Percentiles rank a stretch among this genome's conserved stretches.
These are phyloP conservation scores for Gasterosteus aculeatus DNA, from an alignment of 2,113 vertebrate genomes.

Conservation along the genomic window DNA sequence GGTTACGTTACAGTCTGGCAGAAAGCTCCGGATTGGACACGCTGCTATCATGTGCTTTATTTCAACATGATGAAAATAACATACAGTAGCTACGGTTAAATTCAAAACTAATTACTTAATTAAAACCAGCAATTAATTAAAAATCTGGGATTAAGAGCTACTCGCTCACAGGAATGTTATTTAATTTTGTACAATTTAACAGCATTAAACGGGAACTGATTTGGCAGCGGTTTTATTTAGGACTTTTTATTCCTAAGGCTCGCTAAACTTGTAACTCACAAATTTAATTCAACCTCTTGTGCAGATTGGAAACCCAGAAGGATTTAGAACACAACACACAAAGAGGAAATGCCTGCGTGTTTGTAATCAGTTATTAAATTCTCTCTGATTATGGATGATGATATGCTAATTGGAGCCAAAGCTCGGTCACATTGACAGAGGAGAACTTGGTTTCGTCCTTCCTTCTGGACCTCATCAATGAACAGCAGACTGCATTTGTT, in stretches of 20 bases:
- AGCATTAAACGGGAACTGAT: background rate
- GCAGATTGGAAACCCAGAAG: background rate
- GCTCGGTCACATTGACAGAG: constrained; percentile 1
- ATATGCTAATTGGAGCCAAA: constrained; percentile 5
- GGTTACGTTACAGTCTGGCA: too few species aligned
- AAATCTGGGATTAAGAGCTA: background rate
- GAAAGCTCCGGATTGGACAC: too few species aligned
- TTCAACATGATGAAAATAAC: too few species aligned
- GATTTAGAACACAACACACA: too few species aligned
- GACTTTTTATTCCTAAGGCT: background rate
- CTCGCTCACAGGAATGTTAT: background rate
- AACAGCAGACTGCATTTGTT: background rate
- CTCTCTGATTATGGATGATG: constrained; percentile 24
- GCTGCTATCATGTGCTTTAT: too few species aligned
- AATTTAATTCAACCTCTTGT: background rate
- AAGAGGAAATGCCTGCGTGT: constrained; percentile 15
- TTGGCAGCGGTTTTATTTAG: background rate
- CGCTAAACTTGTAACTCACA: background rate
- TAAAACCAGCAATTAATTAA: background rate
- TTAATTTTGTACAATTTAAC: too few species aligned
- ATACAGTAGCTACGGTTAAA: too few species aligned
- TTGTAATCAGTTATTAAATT: constrained; percentile 16
- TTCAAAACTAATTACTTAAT: background rate
- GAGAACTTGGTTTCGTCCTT: background rate
- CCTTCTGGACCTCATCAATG: background rate